Conservation (phyloP, 2,113 vertebrate genomes). For the Carettochelys insculpta region DNA sequence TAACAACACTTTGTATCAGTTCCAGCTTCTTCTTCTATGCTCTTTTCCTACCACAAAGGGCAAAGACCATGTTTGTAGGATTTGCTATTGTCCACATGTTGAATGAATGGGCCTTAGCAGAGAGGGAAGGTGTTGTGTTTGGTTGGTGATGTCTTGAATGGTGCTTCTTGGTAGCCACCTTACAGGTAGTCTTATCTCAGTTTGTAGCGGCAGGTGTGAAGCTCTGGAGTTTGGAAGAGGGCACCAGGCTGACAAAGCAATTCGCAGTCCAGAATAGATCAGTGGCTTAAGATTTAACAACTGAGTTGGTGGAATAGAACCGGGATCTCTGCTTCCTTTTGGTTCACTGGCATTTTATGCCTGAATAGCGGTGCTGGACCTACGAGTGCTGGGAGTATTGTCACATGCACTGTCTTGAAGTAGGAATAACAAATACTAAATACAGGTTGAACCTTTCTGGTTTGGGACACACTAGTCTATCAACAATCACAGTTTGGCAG, state of each 20-base stretch:
- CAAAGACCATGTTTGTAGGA: neutral
- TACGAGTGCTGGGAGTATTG: no score
- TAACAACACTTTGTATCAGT: neutral
- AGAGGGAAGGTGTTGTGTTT: neutral
- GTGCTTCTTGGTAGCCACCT: neutral
- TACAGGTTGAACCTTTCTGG: no score
- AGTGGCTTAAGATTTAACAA: neutral
- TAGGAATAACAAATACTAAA: no score
- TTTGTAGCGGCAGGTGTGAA: neutral
- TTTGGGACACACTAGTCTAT: no score
- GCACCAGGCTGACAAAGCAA: neutral
- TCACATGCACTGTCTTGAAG: no score
- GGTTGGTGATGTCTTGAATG: neutral
- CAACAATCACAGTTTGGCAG: no score
- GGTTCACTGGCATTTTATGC: neutral
- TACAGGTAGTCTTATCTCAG: neutral
- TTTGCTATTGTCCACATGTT: neutral
- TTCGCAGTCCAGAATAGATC: neutral
- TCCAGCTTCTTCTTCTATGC: neutral
- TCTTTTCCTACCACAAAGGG: neutral
- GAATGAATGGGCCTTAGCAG: neutral
- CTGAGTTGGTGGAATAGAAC: neutral
- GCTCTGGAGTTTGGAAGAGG: neutral
- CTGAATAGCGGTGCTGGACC: neutral
- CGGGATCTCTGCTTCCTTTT: neutral